Base-by-base conservation (phyloP, 2,888 invertebrate genomes). In the Ceriagrion tenellum region DNA sequence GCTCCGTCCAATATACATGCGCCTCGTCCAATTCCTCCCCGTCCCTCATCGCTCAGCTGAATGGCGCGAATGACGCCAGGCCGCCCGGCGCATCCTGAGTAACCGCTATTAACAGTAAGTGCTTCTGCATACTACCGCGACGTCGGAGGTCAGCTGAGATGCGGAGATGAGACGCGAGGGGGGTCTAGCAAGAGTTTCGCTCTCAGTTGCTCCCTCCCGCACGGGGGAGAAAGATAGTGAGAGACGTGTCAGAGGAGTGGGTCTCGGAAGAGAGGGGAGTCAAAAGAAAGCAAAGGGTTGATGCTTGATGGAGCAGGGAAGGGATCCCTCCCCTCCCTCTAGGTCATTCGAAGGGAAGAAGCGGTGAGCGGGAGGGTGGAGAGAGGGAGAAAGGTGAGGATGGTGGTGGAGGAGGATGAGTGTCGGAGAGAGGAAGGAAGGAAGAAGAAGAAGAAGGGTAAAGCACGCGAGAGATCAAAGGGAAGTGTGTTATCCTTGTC, bases 401-500 rank as follows among this genome's bases (percentile, higher is more conserved):
- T 3, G 81, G 81, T 8, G 81, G 81, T 10, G 8, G 26, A 6
- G 10, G 26, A 69, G 69, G 23, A 0, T 26, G n/a, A 69, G 69
- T 69, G 69, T 26, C 8, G 47, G 47, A n/a, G 69, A 20, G 69
- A 69, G 69, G 69, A n/a, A 69, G 69, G 69, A 69, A 35, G 16
- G 74, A 74, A 12, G 88, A 88, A 35, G 16, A 30, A 63, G 26
- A 63, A 63, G 55, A 74, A 16, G 69, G 74, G 91, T 63, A 63
- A 23, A 93, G 89, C 55, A 93, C 69, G 26, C 40, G 63, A 69
- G 93, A 93, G 93, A 93, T 93, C 93, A 93, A 93, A 93, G 93
- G 93, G 74, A 93, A 81, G 81, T 81, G 81, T 81, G 81, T 81
- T 81, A 81, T 81, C 81, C 81, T 81, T 81, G 81, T 81, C 81